Conservation (phyloP, 1,140 invertebrate genomes). For the Chymomyza costata region DNA sequence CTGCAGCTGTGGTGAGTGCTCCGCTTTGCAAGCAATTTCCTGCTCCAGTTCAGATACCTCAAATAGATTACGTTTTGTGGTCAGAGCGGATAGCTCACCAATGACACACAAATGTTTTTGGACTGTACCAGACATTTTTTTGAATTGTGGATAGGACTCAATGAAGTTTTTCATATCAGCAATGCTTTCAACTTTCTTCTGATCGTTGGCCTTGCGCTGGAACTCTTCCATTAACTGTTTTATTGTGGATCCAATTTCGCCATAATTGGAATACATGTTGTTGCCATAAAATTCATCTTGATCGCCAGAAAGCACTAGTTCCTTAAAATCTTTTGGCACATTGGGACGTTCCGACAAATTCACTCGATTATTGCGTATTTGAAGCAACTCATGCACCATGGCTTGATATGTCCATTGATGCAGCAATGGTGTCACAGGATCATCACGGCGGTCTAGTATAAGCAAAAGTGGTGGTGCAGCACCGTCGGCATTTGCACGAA, state of each 20-base stretch:
- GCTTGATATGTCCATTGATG: conserved; percentile 99
- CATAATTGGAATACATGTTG: conserved; percentile 98
- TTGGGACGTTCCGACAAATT: conserved; percentile 89
- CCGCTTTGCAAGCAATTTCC: conserved; percentile 94
- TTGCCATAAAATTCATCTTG: conserved; percentile 98
- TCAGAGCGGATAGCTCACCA: conserved; percentile 92
- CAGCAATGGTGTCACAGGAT: conserved; percentile 96
- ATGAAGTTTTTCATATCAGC: conserved; percentile 99
- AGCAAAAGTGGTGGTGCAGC: conserved; percentile 84
- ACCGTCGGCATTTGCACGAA: conserved; percentile 82
- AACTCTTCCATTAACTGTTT: conserved; percentile 98
- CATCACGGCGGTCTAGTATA: conserved; percentile 93
- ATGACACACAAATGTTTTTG: conserved; percentile 98
- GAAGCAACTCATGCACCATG: conserved; percentile 98
- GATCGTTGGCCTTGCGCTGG: conserved; percentile 95
- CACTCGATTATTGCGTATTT: conserved; percentile 96
- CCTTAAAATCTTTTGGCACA: conserved; percentile 91
- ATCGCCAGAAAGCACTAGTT: conserved; percentile 94
- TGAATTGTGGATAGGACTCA: conserved; percentile 98
- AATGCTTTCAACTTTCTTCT: conserved; percentile 98
- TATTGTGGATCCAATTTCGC: conserved; percentile 98
- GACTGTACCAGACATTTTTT: conserved; percentile 99
- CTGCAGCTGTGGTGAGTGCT: conserved; percentile 91
- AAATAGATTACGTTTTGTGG: conserved; percentile 86
- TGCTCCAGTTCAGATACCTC: conserved; percentile 98